Percentiles rank a stretch among this genome's conserved stretches.
Evolutionary conservation across 1,140 invertebrate species (phyloP).

Genomic region (Parapsyche elsis): DNA sequence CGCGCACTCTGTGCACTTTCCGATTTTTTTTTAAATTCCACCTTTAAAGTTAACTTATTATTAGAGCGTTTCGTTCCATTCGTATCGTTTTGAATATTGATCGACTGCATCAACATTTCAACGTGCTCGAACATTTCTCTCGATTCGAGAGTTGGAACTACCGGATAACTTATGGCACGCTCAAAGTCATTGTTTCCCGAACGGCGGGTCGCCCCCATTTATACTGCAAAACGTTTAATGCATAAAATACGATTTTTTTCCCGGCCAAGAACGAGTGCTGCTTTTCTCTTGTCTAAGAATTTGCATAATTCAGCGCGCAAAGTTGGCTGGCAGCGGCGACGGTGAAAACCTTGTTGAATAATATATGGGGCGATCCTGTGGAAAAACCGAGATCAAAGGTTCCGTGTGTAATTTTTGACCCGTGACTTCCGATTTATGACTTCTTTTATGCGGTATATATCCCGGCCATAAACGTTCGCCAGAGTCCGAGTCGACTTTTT

Average conservation of each 20-base stretch:
- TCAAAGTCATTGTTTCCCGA: background rate
- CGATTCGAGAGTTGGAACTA: no score
- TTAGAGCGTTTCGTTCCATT: no score
- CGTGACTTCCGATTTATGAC: constrained; percentile 11
- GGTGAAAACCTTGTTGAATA: constrained; percentile 45
- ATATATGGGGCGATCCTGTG: constrained; percentile 11
- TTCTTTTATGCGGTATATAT: background rate
- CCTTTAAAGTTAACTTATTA: no score
- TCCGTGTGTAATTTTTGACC: constrained; percentile 15
- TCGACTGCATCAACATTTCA: no score
- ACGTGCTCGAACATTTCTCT: no score
- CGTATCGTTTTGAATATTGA: no score
- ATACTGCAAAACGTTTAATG: constrained; percentile 18
- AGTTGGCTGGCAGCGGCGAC: constrained; percentile 22
- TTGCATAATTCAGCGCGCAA: constrained; percentile 47
- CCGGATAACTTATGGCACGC: no score
- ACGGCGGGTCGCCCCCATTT: background rate
- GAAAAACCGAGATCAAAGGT: constrained; percentile 43
- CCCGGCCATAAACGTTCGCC: no score
- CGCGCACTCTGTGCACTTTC: no score
- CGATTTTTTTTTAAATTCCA: no score
- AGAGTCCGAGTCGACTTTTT: no score
- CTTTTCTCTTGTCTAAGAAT: constrained; percentile 24
- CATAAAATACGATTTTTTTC: constrained; percentile 24
- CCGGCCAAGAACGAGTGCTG: background rate